Percentiles rank a stretch among this genome's conserved stretches.
Evolutionary conservation across 2,113 vertebrate genomes (phyloP).

Genomic region (Noctilio leporinus): DNA sequence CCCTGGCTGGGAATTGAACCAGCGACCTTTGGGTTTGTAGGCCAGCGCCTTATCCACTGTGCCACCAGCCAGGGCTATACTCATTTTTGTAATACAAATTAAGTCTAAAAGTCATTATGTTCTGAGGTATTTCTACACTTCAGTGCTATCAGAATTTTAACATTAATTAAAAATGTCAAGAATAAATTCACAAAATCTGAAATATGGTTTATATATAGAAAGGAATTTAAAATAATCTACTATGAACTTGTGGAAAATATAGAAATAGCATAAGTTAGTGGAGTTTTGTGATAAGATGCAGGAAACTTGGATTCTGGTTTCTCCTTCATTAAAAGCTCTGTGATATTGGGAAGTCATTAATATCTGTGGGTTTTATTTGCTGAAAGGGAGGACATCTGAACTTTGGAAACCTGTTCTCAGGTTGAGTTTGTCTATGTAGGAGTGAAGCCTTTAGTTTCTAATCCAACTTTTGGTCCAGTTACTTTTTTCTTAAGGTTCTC

Average conservation of each 20-base stretch:
- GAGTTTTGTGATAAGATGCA: not conserved
- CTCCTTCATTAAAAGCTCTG: not conserved
- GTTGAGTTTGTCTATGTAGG: not conserved
- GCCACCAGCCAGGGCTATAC: too few relatives aligned
- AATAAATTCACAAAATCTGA: not conserved
- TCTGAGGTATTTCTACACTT: slow-evolving; percentile 28
- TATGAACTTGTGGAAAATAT: not conserved
- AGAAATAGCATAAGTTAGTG: not conserved
- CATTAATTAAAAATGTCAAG: slow-evolving; percentile 14
- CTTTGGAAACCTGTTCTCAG: not conserved
- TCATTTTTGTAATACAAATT: not conserved
- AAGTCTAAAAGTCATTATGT: not conserved
- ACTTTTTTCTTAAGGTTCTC: not conserved
- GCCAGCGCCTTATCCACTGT: too few relatives aligned
- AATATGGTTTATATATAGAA: not conserved
- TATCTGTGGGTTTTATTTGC: not conserved
- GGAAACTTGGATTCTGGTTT: not conserved
- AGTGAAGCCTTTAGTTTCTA: not conserved
- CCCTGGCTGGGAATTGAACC: too few relatives aligned
- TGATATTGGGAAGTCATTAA: slow-evolving; percentile 8
- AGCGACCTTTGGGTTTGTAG: too few relatives aligned
- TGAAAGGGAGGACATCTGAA: not conserved
- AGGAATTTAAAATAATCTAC: not conserved
- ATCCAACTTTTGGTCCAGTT: not conserved
- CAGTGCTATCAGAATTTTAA: not conserved